Percentiles rank a stretch among this genome's conserved stretches.
Conservation (phyloP, 2,888 invertebrate genomes). For the Rhorus exstirpatorius region DNA sequence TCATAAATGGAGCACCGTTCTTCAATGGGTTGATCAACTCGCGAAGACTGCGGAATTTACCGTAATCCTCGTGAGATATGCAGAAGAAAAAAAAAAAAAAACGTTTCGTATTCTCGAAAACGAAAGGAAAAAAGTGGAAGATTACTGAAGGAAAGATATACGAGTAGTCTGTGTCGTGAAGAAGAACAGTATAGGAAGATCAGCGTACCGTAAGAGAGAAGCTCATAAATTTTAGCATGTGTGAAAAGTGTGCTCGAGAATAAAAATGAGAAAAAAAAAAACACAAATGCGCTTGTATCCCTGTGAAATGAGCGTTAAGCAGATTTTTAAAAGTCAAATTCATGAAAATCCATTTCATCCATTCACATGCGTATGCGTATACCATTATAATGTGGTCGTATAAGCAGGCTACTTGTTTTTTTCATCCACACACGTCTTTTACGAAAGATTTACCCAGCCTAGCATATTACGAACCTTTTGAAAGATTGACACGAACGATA, state of each 20-base stretch:
- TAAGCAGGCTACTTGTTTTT: too few relatives aligned
- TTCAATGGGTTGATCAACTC: too few relatives aligned
- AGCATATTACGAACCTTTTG: too few relatives aligned
- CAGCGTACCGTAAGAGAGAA: not conserved
- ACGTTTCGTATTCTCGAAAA: not conserved
- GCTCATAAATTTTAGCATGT: constrained; percentile 48
- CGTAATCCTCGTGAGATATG: too few relatives aligned
- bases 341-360: constrained; percentile 42
- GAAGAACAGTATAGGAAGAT: not conserved
- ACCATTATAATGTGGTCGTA: not conserved
- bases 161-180: constrained; percentile 13
- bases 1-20: too few relatives aligned
- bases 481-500: too few relatives aligned
- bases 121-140: constrained; percentile 1
- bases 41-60: too few relatives aligned
- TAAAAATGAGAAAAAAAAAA: constrained; percentile 15
- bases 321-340: constrained; percentile 49
- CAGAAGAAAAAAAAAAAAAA: too few relatives aligned
- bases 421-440: not conserved
- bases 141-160: constrained; percentile 10
- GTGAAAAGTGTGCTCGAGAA: constrained; percentile 21
- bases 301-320: constrained; percentile 32
- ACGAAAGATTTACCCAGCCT: not conserved
- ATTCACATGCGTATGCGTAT: constrained; percentile 9
- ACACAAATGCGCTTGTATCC: not conserved